Conservation (phyloP, 2,797 vertebrate species). For the Cetoscarus ocellatus region DNA sequence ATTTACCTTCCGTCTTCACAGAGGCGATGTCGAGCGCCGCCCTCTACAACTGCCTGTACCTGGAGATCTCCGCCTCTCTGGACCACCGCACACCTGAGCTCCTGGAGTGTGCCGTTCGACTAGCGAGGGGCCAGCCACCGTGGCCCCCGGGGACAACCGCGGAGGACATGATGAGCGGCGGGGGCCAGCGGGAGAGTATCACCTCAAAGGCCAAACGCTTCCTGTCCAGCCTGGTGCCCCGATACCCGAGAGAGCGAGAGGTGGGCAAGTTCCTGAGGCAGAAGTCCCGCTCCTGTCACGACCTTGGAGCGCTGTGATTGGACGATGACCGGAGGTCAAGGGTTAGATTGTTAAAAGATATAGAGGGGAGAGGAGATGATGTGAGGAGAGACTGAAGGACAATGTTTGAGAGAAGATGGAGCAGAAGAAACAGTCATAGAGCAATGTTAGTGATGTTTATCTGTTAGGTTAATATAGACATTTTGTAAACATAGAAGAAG, state of each 20-base stretch:
- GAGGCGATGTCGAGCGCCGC: constrained; percentile 89
- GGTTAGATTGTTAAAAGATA: constrained; percentile 17
- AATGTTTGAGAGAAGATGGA: constrained; percentile 22
- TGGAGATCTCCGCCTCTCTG: constrained; percentile 91
- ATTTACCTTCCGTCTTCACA: constrained; percentile 48
- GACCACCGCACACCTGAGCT: constrained; percentile 90
- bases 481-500: constrained; percentile 47
- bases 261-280: constrained; percentile 88
- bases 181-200: constrained; percentile 86
- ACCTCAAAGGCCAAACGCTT: constrained; percentile 91
- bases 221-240: constrained; percentile 88
- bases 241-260: constrained; percentile 79
- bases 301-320: constrained; percentile 86
- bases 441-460: constrained; percentile 44
- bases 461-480: constrained; percentile 26
- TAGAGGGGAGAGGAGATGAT: constrained; percentile 20
- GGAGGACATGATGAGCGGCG: constrained; percentile 65
- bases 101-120: constrained; percentile 87
- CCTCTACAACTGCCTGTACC: constrained; percentile 89
- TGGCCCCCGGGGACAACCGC: constrained; percentile 72
- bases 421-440: constrained; percentile 23
- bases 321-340: neutral
- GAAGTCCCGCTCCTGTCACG: constrained; percentile 92
- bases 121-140: constrained; percentile 84
- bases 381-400: constrained; percentile 41